phyloP scores from a whole-genome alignment of 2,888 invertebrate species.

The Hypsopygia costalis region DNA sequence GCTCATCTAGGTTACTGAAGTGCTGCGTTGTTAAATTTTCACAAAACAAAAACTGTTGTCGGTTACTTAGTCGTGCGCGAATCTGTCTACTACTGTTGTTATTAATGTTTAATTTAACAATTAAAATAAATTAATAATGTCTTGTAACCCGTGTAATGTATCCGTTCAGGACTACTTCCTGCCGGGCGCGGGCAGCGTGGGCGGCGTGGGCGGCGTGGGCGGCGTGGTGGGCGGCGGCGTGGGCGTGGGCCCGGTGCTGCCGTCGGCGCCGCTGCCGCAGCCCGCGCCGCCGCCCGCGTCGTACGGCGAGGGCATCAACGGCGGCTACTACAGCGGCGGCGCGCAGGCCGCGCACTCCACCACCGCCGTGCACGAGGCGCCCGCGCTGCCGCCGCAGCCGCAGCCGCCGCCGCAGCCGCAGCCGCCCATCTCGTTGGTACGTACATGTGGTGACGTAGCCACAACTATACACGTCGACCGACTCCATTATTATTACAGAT shows the following conservation, averaged over 20 bases:
- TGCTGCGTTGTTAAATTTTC: no score
- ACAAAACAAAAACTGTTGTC: no score
- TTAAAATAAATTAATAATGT: no score
- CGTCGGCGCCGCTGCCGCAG: constrained; percentile 81
- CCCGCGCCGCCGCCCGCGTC: constrained; percentile 29
- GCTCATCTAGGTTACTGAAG: no score
- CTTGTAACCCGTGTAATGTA: no score
- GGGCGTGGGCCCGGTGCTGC: constrained; percentile 86
- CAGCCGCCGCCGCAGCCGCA: constrained; percentile 48
- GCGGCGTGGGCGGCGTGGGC: constrained; percentile 29
- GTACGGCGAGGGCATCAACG: constrained; percentile 80
- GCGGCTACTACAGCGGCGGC: constrained; percentile 87
- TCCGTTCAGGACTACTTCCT: constrained; percentile 86
- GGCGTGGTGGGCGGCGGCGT: constrained; percentile 81
- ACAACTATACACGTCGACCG: no score
- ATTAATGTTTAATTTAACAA: no score
- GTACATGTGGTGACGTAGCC: no score
- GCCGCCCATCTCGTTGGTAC: constrained; percentile 51
- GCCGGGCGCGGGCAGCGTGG: constrained; percentile 74
- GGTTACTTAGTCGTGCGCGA: no score
- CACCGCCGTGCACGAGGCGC: constrained; percentile 80
- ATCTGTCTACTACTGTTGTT: no score
- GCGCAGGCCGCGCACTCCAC: constrained; percentile 94
- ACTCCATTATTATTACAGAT: no score
- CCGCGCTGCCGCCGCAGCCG: constrained; percentile 55